Evolutionary conservation across 1,140 invertebrate genomes (phyloP), one percentile per base, ranked within the genome.

Genomic region (Trichogramma pretiosum): DNA sequence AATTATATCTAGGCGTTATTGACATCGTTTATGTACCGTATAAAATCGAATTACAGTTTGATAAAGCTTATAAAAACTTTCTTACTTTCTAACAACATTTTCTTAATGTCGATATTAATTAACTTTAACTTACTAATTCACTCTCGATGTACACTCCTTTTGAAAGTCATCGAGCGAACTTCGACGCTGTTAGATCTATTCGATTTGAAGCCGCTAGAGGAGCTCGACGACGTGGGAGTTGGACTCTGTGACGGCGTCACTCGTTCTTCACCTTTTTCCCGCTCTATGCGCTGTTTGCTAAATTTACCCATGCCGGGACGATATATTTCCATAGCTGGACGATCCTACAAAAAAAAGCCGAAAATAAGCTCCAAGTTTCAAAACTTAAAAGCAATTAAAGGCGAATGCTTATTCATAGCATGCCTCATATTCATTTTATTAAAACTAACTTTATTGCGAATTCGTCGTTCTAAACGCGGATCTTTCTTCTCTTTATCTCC

Each of bases 231-330:
- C n/a, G n/a, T n/a, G 3, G 63, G 68, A 8, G 67, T 71, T 28
- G 70, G 70, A 50, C 67, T 72, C 45, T 71, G 61, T 0, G 64
- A 70, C 21, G 65, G 58, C 1, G 67, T 68, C 5, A 62, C 59
- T 21, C 64, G 58, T 30, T 71, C 67, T 8, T 69, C 68, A 39
- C 30, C 64, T 59, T 78, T 79, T 55, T 80, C 79, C 53, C 77
- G 75, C 46, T 79, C 77, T 16, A 81, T 57, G 14, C 80, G 72
- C 49, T 82, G 79, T 58, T 80, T 81, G 53, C 80, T 82, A 56
- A 83, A 80, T 60, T 76, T 80, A 3, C 81, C 80, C 82, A 84
- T 84, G 21, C 83, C 82, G 5, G 83, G 83, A 44, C 82, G 74
- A 62, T 85, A 85, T 49, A 85, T 83, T 48, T 81, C 79, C 53